phyloP scores from a whole-genome alignment of 2,888 invertebrate species.

The Tetranychus truncatus region DNA sequence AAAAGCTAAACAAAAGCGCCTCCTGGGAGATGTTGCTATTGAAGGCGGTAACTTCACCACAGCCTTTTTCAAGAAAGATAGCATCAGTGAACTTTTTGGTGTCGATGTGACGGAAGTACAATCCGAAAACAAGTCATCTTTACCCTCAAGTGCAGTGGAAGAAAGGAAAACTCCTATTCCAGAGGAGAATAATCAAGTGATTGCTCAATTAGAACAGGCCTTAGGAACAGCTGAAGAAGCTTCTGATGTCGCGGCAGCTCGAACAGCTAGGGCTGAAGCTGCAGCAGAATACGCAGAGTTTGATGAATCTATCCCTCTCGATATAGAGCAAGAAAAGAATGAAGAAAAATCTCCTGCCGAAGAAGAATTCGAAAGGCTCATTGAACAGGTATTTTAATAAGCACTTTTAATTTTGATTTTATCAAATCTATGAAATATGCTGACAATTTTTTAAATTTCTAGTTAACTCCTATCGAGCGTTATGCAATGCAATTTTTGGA shows the following conservation, averaged over 20 bases:
- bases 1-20: conserved; percentile 91
- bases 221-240: conserved; percentile 85
- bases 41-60: conserved; percentile 98
- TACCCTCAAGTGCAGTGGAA: not conserved
- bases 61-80: conserved; percentile 78
- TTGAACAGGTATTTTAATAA: conserved; percentile 31
- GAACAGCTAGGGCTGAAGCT: conserved; percentile 69
- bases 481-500: conserved; percentile 89
- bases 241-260: conserved; percentile 75
- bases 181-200: conserved; percentile 17
- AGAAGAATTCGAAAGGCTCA: conserved; percentile 33
- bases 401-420: conserved; percentile 8
- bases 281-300: conserved; percentile 79
- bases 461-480: conserved; percentile 81
- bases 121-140: not conserved
- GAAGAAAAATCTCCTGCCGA: conserved; percentile 33
- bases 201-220: conserved; percentile 34
- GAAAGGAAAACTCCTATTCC: not conserved
- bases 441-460: conserved; percentile 25
- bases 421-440: conserved; percentile 13
- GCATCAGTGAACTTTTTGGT: conserved; percentile 75
- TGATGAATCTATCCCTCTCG: conserved; percentile 67
- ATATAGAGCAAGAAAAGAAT: conserved; percentile 27
- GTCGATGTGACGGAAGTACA: conserved; percentile 35
- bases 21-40: conserved; percentile 88